Evolutionary conservation across 2,113 vertebrate genomes (phyloP).

Genomic region (Parotia lawesii): DNA sequence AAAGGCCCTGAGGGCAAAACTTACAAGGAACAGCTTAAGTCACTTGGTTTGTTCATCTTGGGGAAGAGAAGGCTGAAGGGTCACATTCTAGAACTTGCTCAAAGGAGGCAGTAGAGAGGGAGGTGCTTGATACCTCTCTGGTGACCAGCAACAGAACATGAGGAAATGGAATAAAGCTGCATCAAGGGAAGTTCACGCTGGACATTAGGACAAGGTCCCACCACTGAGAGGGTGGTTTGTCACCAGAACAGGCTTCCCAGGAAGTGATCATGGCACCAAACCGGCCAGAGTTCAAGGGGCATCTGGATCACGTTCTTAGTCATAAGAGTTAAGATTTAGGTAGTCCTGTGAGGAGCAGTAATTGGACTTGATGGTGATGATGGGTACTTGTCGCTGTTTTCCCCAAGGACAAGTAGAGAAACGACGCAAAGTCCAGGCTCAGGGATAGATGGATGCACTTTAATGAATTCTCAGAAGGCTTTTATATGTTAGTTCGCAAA

Average conservation of each 20-base stretch:
- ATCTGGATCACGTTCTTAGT: neutral
- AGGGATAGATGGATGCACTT: no score
- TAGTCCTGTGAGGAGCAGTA: neutral
- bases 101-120: fast-evolving
- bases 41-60: neutral
- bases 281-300: neutral
- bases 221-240: neutral
- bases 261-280: neutral
- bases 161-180: neutral
- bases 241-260: neutral
- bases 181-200: neutral
- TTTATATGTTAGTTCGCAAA: no score
- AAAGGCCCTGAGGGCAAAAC: neutral
- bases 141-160: neutral
- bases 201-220: neutral
- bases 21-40: neutral
- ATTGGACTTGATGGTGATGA: neutral
- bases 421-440: no score
- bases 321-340: neutral
- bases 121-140: neutral
- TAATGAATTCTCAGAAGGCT: no score
- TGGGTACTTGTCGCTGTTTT: neutral
- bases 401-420: no score
- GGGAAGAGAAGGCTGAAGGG: neutral
- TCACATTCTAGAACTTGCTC: neutral